Percentiles rank a stretch among this genome's conserved stretches.
phyloP scores from a whole-genome alignment of 2,797 vertebrate species.

The Danio kyathit region DNA sequence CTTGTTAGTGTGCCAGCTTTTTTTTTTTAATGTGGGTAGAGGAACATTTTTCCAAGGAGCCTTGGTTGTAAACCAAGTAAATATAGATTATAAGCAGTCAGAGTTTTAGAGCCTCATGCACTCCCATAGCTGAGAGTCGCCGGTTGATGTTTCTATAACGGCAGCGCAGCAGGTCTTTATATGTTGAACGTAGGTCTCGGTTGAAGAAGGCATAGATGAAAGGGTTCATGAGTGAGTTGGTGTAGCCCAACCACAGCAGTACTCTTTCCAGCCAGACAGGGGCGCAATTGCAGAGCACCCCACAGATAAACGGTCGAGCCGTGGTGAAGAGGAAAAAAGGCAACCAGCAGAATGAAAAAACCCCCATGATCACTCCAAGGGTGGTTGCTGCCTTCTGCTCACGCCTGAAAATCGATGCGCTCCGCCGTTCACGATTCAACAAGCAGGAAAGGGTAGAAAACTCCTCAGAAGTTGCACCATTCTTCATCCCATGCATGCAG shows the following conservation, averaged over 20 bases:
- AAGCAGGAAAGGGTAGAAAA: slow-evolving; percentile 80
- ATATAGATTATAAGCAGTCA: slow-evolving; percentile 53
- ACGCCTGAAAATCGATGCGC: slow-evolving; percentile 86
- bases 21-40: background rate
- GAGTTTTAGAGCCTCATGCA: slow-evolving; percentile 83
- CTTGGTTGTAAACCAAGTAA: background rate
- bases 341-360: slow-evolving; percentile 83
- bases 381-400: slow-evolving; percentile 87
- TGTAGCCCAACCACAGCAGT: slow-evolving; percentile 84
- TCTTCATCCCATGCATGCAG: slow-evolving; percentile 82
- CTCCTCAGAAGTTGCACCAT: slow-evolving; percentile 71
- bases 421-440: slow-evolving; percentile 78
- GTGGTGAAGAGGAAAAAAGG: slow-evolving; percentile 85
- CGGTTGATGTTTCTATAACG: slow-evolving; percentile 87
- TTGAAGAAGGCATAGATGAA: slow-evolving; percentile 88
- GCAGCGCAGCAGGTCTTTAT: slow-evolving; percentile 82
- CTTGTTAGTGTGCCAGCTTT: too few relatives aligned
- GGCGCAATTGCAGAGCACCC: slow-evolving; percentile 82
- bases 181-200: slow-evolving; percentile 83
- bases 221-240: slow-evolving; percentile 86
- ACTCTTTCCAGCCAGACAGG: slow-evolving; percentile 85
- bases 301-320: slow-evolving; percentile 83
- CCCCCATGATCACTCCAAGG: slow-evolving; percentile 83
- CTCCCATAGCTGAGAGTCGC: slow-evolving; percentile 82
- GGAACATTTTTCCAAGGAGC: background rate